Evolutionary conservation across 2,888 invertebrate genomes (phyloP).

Genomic region (Lydus trimaculatus): DNA sequence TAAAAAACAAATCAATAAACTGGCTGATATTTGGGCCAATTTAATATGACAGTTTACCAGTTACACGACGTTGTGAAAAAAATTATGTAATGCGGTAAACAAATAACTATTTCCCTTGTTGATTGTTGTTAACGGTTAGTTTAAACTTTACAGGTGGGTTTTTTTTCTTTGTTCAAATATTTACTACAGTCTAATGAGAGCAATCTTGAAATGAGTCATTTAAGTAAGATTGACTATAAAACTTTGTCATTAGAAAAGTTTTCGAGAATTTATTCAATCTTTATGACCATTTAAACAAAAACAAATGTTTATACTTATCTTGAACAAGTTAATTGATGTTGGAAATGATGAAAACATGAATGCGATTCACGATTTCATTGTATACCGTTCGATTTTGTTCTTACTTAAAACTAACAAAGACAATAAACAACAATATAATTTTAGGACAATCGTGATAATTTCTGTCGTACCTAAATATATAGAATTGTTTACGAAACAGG

Average conservation of each 20-base stretch:
- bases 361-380: conserved; percentile 27
- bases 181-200: not conserved
- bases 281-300: conserved; percentile 12
- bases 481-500: not conserved
- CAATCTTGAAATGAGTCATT: not conserved
- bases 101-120: too few species aligned
- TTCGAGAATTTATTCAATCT: not conserved
- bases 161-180: not conserved
- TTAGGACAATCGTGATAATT: not conserved
- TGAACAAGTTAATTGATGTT: conserved; percentile 23
- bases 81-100: not conserved
- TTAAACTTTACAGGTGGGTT: too few species aligned
- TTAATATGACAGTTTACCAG: too few species aligned
- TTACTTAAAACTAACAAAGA: not conserved
- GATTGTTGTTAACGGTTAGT: too few species aligned
- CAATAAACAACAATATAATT: not conserved
- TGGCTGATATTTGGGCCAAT: too few species aligned
- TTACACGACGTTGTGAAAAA: too few species aligned
- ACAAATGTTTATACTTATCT: conserved; percentile 28
- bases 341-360: conserved; percentile 27
- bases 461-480: too few species aligned
- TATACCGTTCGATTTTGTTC: not conserved
- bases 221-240: not conserved
- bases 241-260: not conserved
- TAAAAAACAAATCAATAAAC: not conserved